Evolutionary conservation across 2,888 invertebrate genomes (phyloP), one percentile per base, ranked within the genome.

Genomic region (Ectropis crepuscularia): DNA sequence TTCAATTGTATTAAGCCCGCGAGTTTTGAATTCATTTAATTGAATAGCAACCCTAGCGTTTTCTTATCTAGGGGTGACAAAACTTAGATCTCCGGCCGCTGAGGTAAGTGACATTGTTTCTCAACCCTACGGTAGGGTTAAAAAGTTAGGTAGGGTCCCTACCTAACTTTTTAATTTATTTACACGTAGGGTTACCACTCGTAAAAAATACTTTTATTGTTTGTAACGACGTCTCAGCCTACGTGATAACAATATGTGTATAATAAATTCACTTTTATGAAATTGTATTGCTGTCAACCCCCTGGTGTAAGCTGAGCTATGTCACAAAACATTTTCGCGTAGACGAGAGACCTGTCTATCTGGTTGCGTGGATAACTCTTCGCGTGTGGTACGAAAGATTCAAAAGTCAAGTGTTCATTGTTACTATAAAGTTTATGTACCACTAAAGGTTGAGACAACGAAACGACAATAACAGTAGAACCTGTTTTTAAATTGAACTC

Each of bases 161-260:
- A 86, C 75, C 71, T 80, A 87, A 89, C 88, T 90, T 90, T 90
- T 87, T 88, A 91, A 92, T 92, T 92, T 92, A 92, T 92, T 90
- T 91, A 87, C 85, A 83, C 80, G 79, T 82, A 87, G 92, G 92
- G 91, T 89, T 89, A 85, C 86, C 78, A 80, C 85, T 90, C 89
- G 87, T 92, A 92, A 92, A 92, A 92, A 92, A 91, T 91, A 92
- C 90, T 89, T 92, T 92, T 92, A 91, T 92, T 91, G 90, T 92
- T 86, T 83, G 88, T 90, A 90, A 92, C 90, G 92, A 91, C 92
- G 84, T 88, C 87, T 90, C 88, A 78, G 91, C 92, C 91, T 92
- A 90, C 90, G 88, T 91, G 91, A 89, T 89, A 91, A 92, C 90
- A 89, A 91, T 91, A 86, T 86, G 81, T 76, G 75, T 75, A 82